phyloP scores from a whole-genome alignment of 2,113 vertebrate genomes.

The Sprattus sprattus region DNA sequence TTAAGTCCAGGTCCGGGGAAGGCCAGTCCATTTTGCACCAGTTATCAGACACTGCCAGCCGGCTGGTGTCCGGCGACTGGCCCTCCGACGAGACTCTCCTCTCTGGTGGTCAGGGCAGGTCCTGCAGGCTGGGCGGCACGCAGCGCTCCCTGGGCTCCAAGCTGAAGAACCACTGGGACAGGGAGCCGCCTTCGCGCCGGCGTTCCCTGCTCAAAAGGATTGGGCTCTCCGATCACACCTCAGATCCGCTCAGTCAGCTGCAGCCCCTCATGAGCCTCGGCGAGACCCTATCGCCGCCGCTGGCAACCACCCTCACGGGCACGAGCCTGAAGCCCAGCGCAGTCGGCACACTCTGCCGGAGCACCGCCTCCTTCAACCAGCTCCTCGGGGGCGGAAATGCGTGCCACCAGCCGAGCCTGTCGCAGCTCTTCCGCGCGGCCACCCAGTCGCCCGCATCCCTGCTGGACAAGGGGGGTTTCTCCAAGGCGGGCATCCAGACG shows the following conservation, averaged over 20 bases:
- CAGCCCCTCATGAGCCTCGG: conserved; percentile 30
- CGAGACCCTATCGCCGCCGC: background rate
- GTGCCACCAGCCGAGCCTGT: conserved; percentile 19
- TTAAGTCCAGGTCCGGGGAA: background rate
- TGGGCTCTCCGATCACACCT: conserved; percentile 10
- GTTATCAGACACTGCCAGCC: conserved; percentile 44
- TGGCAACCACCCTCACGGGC: background rate
- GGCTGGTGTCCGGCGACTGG: conserved; percentile 22
- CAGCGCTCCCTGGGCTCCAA: conserved; percentile 17
- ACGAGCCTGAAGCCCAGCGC: conserved; percentile 6
- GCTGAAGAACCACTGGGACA: conserved; percentile 36
- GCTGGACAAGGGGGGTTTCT: conserved; percentile 36
- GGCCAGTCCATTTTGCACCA: conserved; percentile 37
- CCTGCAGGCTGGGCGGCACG: background rate
- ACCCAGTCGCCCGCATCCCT: background rate
- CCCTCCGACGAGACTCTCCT: background rate
- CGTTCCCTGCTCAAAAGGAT: conserved; percentile 18
- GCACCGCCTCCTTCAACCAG: background rate
- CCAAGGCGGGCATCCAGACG: conserved; percentile 38
- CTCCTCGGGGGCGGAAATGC: background rate
- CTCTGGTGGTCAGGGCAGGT: background rate
- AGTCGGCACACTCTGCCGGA: background rate
- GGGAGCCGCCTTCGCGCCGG: conserved; percentile 4
- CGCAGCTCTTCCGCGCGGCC: conserved; percentile 28
- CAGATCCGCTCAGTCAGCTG: conserved; percentile 5